phyloP scores from a whole-genome alignment of 2,113 vertebrate species.

The Sus scrofa region T2T-Sscrofa CM000816.6:82191001-82191500 shows the following conservation, averaged over 20 bases:
- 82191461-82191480: background rate
- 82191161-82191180: background rate
- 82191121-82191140: background rate
- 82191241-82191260: background rate
- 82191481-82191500: background rate
- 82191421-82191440: background rate
- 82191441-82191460: background rate
- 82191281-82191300: background rate
- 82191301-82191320: background rate
- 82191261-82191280: background rate
- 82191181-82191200: background rate
- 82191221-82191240: background rate
- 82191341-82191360: background rate
- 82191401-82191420: conserved; percentile 38
- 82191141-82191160: background rate
- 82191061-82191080: background rate
- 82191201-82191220: conserved; percentile 4
- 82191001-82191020: background rate
- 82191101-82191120: background rate
- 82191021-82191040: background rate
- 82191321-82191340: conserved; percentile 24
- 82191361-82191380: background rate
- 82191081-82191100: background rate
- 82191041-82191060: background rate
- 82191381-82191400: conserved; percentile 10